Percentiles rank a stretch among this genome's conserved stretches.
These are phyloP conservation scores for Nasalis larvatus DNA, from an alignment of 2,113 vertebrate species.

Conservation along the genomic window DNA sequence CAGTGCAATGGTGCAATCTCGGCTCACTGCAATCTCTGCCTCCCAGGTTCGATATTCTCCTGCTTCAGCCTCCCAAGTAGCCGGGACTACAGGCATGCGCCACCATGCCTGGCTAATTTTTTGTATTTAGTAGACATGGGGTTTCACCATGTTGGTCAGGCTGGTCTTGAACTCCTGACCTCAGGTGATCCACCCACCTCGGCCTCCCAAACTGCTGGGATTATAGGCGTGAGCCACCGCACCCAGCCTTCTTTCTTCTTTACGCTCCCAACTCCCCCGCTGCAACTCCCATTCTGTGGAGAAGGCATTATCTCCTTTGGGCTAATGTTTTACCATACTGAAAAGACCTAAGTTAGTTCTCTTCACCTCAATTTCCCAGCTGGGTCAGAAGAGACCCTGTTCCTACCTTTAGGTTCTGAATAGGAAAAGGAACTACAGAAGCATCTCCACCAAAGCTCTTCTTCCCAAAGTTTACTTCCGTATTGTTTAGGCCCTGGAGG, in stretches of 20 bases:
- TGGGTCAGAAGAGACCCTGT: not conserved
- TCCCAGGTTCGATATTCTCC: not conserved
- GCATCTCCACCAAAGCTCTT: not conserved
- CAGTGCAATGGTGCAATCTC: not conserved
- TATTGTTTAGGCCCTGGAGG: not conserved
- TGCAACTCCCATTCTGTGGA: not conserved
- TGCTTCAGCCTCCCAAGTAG: not conserved
- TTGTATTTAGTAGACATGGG: not conserved
- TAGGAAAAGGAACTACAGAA: not conserved
- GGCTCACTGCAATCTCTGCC: not conserved
- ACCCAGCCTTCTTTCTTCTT: not conserved
- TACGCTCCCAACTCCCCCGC: not conserved
- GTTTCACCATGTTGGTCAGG: not conserved
- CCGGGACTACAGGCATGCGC: not conserved
- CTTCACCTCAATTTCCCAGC: not conserved
- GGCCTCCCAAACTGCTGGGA: not conserved
- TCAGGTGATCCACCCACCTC: not conserved
- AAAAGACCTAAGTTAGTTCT: not conserved
- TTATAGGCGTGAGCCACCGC: not conserved
- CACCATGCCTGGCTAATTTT: not conserved
- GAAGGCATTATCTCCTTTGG: not conserved
- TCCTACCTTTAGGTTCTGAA: not conserved
- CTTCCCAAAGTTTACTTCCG: not conserved
- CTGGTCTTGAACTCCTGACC: not conserved
- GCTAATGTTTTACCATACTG: not conserved